Evolutionary conservation across 2,888 invertebrate species (phyloP).

Genomic region (Agonopterix subpropinquella): DNA sequence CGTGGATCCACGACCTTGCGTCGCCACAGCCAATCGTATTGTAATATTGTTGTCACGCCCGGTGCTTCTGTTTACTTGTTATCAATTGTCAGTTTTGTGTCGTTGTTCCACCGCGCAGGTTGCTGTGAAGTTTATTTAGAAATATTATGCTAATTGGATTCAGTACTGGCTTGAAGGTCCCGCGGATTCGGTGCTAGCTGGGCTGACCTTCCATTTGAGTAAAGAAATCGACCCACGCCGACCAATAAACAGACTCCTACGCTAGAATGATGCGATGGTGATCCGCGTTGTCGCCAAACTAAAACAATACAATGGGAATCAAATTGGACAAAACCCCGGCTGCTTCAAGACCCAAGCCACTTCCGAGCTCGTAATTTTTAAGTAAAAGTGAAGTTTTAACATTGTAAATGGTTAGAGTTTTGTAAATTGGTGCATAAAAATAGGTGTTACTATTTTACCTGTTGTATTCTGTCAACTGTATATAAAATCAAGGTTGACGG

Average conservation of each 20-base stretch:
- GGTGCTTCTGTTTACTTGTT: conserved; percentile 54
- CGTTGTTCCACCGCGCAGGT: conserved; percentile 25
- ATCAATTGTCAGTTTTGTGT: conserved; percentile 27
- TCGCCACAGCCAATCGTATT: conserved; percentile 32
- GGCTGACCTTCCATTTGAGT: conserved; percentile 58
- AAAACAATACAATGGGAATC: conserved; percentile 37
- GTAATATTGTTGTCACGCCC: conserved; percentile 46
- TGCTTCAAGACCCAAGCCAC: conserved; percentile 11
- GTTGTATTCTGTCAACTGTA: conserved; percentile 28
- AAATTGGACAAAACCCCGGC: conserved; percentile 35
- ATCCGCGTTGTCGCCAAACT: conserved; percentile 35
- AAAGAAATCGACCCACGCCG: conserved; percentile 63
- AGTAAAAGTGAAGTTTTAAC: conserved; percentile 9
- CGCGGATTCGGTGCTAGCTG: conserved; percentile 30
- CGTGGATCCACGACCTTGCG: conserved; percentile 45
- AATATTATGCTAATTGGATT: conserved; percentile 33
- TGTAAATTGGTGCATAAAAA: neutral
- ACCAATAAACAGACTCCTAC: conserved; percentile 65
- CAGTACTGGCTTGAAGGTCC: conserved; percentile 33
- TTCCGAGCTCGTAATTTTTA: conserved; percentile 11
- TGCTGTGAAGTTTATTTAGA: conserved; percentile 22
- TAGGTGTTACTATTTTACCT: too few relatives aligned
- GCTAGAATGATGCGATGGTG: conserved; percentile 24
- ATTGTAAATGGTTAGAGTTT: neutral
- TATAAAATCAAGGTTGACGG: conserved; percentile 43